These are phyloP conservation scores for Patella pellucida DNA, from an alignment of 2,888 invertebrate species.

Conservation along the genomic window DNA sequence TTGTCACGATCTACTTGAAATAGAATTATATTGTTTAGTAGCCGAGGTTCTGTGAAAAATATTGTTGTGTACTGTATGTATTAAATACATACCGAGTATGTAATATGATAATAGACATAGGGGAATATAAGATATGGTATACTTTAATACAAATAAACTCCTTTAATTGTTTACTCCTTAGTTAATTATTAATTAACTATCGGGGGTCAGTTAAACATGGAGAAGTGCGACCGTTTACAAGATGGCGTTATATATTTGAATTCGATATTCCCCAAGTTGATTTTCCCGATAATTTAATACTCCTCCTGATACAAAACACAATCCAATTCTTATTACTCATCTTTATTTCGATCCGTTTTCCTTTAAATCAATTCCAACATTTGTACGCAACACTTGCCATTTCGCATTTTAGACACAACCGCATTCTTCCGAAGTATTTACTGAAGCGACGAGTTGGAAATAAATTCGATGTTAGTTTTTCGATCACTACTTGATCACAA, in stretches of 20 bases:
- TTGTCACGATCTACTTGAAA: too few species aligned
- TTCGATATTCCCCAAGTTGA: conserved; percentile 7
- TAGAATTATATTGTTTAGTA: too few species aligned
- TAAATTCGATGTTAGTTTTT: conserved; percentile 7
- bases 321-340: conserved; percentile 10
- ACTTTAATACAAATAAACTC: too few species aligned
- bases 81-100: too few species aligned
- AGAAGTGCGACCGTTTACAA: not conserved
- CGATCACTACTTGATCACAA: conserved; percentile 9
- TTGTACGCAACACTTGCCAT: conserved; percentile 10
- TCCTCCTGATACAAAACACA: not conserved
- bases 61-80: too few species aligned
- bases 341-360: conserved; percentile 7
- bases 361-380: conserved; percentile 7
- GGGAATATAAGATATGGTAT: too few species aligned
- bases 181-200: too few species aligned
- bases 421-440: conserved; percentile 1
- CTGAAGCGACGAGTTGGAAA: conserved; percentile 9
- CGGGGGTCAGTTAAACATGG: not conserved
- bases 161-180: too few species aligned
- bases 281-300: conserved; percentile 9
- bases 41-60: too few species aligned
- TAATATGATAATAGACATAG: too few species aligned
- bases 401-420: conserved; percentile 5
- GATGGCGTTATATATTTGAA: conserved; percentile 9